These are phyloP conservation scores for Dromas ardeola DNA, from an alignment of 2,113 vertebrate species.

Conservation along the genomic window DNA sequence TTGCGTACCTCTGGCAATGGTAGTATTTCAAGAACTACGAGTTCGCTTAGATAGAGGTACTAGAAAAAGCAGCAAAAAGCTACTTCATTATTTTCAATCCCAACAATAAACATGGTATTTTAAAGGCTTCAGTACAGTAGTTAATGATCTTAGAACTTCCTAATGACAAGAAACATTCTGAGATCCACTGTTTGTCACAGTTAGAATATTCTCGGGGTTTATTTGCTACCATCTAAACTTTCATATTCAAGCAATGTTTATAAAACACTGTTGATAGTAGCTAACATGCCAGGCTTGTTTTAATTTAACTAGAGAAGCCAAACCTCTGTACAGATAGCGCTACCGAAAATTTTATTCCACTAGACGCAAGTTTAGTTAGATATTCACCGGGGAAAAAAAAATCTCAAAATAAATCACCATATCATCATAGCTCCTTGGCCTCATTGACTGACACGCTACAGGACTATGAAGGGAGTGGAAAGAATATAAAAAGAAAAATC, in stretches of 20 bases:
- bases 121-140: neutral
- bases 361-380: neutral
- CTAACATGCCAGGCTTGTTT: neutral
- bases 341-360: neutral
- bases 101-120: neutral
- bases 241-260: neutral
- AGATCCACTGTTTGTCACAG: neutral
- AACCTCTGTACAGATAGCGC: neutral
- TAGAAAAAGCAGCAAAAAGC: neutral
- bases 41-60: neutral
- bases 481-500: neutral
- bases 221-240: neutral
- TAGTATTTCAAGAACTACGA: neutral
- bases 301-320: neutral
- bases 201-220: neutral
- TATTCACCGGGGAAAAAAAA: neutral
- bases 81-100: neutral
- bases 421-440: neutral
- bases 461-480: neutral
- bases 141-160: neutral
- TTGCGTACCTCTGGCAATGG: neutral
- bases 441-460: neutral
- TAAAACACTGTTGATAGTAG: neutral
- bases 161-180: neutral
- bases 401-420: neutral